Evolutionary conservation across 2,113 vertebrate species (phyloP).

Genomic region (Brienomyrus brachyistius): DNA sequence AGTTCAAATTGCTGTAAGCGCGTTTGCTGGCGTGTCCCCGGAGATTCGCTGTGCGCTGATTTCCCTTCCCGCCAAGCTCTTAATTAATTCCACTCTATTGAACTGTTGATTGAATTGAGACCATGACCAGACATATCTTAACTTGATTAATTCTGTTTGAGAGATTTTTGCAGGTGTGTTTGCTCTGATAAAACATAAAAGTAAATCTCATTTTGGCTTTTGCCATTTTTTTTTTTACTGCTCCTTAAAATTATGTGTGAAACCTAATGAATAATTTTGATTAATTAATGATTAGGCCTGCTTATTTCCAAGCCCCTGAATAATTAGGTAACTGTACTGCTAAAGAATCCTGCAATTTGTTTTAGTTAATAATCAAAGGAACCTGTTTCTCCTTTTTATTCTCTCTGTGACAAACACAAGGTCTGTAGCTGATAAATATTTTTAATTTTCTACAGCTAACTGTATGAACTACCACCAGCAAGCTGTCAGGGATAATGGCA

Average conservation of each 20-base stretch:
- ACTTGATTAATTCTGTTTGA: conserved; percentile 9
- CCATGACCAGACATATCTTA: conserved; percentile 1
- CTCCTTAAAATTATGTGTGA: not conserved
- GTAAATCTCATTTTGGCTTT: not conserved
- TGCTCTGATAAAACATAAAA: not conserved
- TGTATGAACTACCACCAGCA: not conserved
- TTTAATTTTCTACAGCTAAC: not conserved
- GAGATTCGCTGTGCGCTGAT: not conserved
- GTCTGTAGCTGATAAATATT: not conserved
- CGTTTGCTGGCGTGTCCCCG: not conserved
- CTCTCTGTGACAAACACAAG: not conserved
- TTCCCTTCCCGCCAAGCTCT: not conserved
- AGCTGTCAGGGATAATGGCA: not conserved
- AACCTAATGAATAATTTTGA: conserved; percentile 1
- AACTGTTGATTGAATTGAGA: conserved; percentile 3
- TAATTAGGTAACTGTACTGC: not conserved
- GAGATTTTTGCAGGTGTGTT: conserved; percentile 2
- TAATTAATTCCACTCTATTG: conserved; percentile 6
- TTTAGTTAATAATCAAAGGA: not conserved
- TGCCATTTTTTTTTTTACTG: not conserved
- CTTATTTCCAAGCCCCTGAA: not conserved
- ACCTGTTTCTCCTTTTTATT: not conserved
- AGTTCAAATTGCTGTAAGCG: not conserved
- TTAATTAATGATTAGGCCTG: not conserved
- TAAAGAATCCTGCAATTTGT: not conserved